A percentile compares a stretch with the other conserved stretches of the same genome.
Conservation (phyloP, 2,888 invertebrate species). For the Acanthosoma haemorrhoidale region DNA sequence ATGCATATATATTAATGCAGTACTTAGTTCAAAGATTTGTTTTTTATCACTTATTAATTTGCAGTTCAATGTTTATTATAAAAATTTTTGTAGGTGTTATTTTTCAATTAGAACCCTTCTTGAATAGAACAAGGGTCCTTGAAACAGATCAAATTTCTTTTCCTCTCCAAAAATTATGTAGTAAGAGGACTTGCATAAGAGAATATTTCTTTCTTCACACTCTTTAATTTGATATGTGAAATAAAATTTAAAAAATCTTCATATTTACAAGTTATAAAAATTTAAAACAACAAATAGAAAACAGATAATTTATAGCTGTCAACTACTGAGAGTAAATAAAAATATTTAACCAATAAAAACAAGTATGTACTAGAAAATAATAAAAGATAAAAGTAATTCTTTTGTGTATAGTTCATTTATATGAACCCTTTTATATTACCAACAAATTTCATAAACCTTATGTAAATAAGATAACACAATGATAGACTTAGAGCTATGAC, state of each 20-base stretch:
- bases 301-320: neutral
- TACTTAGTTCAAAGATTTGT: too few species aligned
- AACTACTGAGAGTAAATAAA: neutral
- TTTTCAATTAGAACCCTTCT: too few species aligned
- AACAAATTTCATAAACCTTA: conserved; percentile 24
- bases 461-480: conserved; percentile 7
- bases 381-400: neutral
- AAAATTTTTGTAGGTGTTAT: too few species aligned
- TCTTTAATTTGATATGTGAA: conserved; percentile 14
- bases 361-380: neutral
- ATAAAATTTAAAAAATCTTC: conserved; percentile 11
- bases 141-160: too few species aligned
- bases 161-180: too few species aligned
- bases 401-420: conserved; percentile 2
- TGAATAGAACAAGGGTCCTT: too few species aligned
- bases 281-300: conserved; percentile 10
- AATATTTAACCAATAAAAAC: neutral
- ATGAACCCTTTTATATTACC: neutral
- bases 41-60: too few species aligned
- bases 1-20: too few species aligned
- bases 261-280: conserved; percentile 8
- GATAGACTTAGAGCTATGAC: conserved; percentile 13
- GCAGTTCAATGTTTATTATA: too few species aligned
- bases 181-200: neutral
- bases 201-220: neutral